phyloP scores from a whole-genome alignment of 2,113 vertebrate species.

The Passer montanus region DNA sequence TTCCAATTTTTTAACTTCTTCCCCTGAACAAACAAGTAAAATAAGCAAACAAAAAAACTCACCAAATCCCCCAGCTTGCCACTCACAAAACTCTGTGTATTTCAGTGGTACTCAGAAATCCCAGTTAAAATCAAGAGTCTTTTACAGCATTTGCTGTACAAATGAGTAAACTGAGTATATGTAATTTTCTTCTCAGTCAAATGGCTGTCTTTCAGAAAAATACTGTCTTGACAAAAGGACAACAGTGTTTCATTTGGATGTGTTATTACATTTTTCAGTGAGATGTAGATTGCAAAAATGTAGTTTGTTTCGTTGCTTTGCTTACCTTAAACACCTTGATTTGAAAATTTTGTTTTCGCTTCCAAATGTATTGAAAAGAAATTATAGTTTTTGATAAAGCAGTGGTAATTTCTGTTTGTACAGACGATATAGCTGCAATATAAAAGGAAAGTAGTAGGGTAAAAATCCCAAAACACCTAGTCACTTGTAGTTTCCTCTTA shows the following conservation, averaged over 20 bases:
- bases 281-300: not conserved
- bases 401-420: not conserved
- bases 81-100: not conserved
- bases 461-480: not conserved
- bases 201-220: not conserved
- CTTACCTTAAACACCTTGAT: not conserved
- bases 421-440: not conserved
- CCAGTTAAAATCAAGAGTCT: not conserved
- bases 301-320: not conserved
- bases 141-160: not conserved
- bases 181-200: not conserved
- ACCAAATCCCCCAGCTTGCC: not conserved
- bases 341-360: not conserved
- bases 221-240: not conserved
- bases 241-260: not conserved
- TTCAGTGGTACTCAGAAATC: not conserved
- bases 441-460: not conserved
- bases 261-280: not conserved
- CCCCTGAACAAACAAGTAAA: not conserved
- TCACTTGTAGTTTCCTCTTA: not conserved
- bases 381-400: not conserved
- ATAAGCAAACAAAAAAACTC: not conserved
- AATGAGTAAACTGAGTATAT: not conserved
- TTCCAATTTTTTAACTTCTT: not conserved
- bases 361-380: not conserved